phyloP scores from a whole-genome alignment of 2,797 vertebrate species.

The Poeciliopsis gracilis region DNA sequence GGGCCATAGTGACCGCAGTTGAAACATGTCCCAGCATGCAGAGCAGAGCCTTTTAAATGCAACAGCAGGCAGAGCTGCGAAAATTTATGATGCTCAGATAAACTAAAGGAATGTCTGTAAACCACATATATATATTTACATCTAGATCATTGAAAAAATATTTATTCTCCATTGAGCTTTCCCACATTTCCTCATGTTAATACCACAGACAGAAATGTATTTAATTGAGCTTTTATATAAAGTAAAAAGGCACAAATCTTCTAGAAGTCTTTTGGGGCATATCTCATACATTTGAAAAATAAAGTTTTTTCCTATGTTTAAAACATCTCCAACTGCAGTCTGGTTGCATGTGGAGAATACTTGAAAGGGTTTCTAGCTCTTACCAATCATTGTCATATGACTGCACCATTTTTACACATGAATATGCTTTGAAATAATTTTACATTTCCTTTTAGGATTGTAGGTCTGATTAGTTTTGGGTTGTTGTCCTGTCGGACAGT shows the following conservation, averaged over 20 bases:
- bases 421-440: background rate
- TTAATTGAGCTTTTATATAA: background rate
- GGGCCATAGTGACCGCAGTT: constrained; percentile 56
- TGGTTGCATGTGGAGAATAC: background rate
- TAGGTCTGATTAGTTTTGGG: background rate
- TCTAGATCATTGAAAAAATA: background rate
- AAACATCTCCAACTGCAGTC: background rate
- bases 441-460: background rate
- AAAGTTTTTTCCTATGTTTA: background rate
- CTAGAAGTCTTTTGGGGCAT: background rate
- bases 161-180: background rate
- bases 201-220: background rate
- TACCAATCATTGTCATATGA: background rate
- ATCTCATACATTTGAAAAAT: background rate
- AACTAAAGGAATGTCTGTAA: constrained; percentile 12
- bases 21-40: constrained; percentile 50
- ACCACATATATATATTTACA: background rate
- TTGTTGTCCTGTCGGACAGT: background rate
- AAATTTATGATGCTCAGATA: constrained; percentile 27
- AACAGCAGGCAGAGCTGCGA: constrained; percentile 27
- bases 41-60: constrained; percentile 45
- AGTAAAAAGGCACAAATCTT: background rate
- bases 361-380: background rate
- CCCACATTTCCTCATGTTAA: background rate
- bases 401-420: background rate